Conservation (phyloP, 2,113 vertebrate species). For the Ptychochromis oligacanthus region DNA sequence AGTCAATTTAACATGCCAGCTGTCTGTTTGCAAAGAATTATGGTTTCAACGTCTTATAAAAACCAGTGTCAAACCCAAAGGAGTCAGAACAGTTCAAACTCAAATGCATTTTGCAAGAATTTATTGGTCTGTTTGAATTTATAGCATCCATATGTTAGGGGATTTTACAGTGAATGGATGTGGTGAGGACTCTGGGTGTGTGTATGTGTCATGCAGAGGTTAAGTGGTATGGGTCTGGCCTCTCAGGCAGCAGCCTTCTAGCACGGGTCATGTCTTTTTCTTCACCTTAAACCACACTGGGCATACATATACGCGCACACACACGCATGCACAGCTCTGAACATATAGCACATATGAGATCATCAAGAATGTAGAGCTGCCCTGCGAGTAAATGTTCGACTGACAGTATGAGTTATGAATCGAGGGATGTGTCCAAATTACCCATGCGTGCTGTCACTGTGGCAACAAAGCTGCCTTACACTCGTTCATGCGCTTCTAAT, state of each 20-base stretch:
- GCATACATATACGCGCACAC: constrained; percentile 8
- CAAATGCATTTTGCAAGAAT: constrained; percentile 51
- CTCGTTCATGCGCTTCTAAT: constrained; percentile 4
- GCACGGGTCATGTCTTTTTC: constrained; percentile 56
- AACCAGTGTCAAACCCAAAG: constrained; percentile 44
- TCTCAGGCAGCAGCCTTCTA: constrained; percentile 52
- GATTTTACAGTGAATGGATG: constrained; percentile 47
- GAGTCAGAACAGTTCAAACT: constrained; percentile 34
- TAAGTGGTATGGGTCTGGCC: constrained; percentile 69
- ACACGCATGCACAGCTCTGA: constrained; percentile 1
- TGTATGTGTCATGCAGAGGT: constrained; percentile 51
- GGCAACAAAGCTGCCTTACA: constrained; percentile 13
- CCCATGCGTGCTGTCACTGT: neutral
- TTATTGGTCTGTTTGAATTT: constrained; percentile 63
- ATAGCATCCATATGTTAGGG: constrained; percentile 66
- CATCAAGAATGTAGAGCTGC: constrained; percentile 24
- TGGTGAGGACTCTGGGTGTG: constrained; percentile 26
- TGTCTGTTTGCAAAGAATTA: constrained; percentile 45
- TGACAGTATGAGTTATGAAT: constrained; percentile 32
- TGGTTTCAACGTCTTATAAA: constrained; percentile 40
- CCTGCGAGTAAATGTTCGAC: constrained; percentile 22
- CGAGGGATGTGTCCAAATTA: constrained; percentile 9
- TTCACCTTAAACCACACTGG: constrained; percentile 38
- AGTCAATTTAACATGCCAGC: constrained; percentile 36
- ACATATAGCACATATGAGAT: constrained; percentile 2